Conservation (phyloP, 1,140 invertebrate genomes). For the Conus betulinus region DNA sequence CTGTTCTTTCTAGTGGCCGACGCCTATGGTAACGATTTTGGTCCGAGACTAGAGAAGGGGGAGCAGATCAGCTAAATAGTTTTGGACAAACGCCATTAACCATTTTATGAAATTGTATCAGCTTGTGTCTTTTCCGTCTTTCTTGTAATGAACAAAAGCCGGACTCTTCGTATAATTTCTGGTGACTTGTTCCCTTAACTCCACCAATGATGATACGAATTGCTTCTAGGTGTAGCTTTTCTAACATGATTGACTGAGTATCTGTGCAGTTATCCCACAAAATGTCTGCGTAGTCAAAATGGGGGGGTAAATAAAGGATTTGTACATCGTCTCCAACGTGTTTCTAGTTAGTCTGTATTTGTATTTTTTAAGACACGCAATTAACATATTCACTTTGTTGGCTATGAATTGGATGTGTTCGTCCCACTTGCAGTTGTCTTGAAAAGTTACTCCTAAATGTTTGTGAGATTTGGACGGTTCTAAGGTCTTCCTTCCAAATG, state of each 20-base stretch:
- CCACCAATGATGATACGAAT: not conserved
- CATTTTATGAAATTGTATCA: not conserved
- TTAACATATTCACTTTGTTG: not conserved
- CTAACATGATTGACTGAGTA: not conserved
- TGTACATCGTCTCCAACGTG: not conserved
- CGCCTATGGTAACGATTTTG: not conserved
- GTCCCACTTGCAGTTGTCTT: not conserved
- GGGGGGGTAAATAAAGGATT: not conserved
- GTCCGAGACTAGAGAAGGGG: not conserved
- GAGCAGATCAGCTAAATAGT: not conserved
- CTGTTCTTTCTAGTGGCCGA: not conserved
- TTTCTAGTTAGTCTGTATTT: not conserved
- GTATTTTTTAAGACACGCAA: not conserved
- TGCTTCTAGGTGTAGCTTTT: not conserved
- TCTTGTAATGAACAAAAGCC: not conserved
- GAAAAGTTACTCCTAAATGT: not conserved
- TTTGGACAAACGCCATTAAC: not conserved
- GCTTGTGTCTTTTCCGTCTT: not conserved
- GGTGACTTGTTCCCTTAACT: not conserved
- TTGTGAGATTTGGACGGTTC: not conserved
- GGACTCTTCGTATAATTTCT: not conserved
- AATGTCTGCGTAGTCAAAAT: slow-evolving; percentile 1
- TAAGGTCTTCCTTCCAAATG: not conserved
- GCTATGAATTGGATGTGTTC: not conserved
- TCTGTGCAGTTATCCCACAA: not conserved